Conservation (phyloP, 64 coral and sea anemone genomes). For the Stichodactyla mertensii region DNA sequence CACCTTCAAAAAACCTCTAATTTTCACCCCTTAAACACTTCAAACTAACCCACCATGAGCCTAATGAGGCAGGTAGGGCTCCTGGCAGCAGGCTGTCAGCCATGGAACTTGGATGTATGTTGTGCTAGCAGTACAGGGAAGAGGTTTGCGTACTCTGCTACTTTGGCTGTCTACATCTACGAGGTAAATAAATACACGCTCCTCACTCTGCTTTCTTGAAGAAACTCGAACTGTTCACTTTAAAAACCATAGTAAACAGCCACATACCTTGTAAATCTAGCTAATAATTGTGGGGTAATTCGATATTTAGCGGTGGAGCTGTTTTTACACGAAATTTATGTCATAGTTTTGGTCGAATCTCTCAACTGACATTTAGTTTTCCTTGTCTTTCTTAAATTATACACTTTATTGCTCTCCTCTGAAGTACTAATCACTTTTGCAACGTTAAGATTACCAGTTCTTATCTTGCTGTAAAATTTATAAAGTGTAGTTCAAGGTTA, state of each 20-base stretch:
- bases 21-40: not conserved
- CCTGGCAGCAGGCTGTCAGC: constrained; percentile 92
- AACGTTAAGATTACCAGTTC: not conserved
- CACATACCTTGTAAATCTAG: not conserved
- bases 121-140: constrained; percentile 72
- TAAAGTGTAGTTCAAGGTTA: not conserved
- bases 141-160: constrained; percentile 90
- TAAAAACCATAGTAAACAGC: not conserved
- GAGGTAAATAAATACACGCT: constrained; percentile 39
- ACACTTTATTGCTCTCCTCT: not conserved
- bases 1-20: constrained; percentile 5
- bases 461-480: not conserved
- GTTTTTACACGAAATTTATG: not conserved
- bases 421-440: not conserved
- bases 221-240: not conserved
- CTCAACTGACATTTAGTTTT: not conserved
- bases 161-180: constrained; percentile 91
- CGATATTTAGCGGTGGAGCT: not conserved
- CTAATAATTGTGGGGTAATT: not conserved
- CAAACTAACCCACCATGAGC: constrained; percentile 42
- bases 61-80: constrained; percentile 93
- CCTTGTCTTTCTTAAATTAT: not conserved
- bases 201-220: not conserved
- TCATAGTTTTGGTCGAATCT: not conserved
- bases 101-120: constrained; percentile 97